These are phyloP conservation scores for Pygocentrus nattereri DNA, from an alignment of 2,797 vertebrate genomes.

Conservation along the genomic window DNA sequence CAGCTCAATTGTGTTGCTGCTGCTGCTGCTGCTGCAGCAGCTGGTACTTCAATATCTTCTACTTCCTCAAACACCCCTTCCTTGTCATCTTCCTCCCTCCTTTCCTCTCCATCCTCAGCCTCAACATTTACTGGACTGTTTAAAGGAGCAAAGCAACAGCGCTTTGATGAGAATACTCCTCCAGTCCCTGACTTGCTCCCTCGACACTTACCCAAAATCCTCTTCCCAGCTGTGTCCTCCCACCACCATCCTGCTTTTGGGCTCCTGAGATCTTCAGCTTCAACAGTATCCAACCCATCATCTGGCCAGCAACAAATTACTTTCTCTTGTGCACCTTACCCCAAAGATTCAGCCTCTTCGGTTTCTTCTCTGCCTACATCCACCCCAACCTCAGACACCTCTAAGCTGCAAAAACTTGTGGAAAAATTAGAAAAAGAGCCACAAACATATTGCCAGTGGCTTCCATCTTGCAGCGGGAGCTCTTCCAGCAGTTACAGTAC, in stretches of 20 bases:
- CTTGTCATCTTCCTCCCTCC: conserved; percentile 61
- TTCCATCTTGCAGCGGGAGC: conserved; percentile 70
- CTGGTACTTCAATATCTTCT: conserved; percentile 71
- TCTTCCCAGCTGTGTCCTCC: conserved; percentile 78
- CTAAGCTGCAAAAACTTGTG: conserved; percentile 89
- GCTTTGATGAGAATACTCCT: conserved; percentile 83
- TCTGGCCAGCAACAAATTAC: conserved; percentile 75
- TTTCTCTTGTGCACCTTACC: conserved; percentile 77
- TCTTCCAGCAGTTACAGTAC: conserved; percentile 59
- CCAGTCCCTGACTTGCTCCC: conserved; percentile 76
- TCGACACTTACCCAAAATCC: conserved; percentile 80
- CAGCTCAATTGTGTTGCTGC: conserved; percentile 81
- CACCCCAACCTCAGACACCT: conserved; percentile 87
- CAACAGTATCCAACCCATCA: conserved; percentile 71
- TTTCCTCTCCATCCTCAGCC: conserved; percentile 76
- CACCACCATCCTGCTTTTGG: conserved; percentile 75
- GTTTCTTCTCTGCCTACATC: conserved; percentile 70
- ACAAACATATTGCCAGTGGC: conserved; percentile 67
- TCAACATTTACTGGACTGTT: conserved; percentile 76
- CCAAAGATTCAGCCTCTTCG: conserved; percentile 69
- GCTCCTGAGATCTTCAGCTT: conserved; percentile 71
- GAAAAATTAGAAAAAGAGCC: conserved; percentile 89
- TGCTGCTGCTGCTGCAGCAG: conserved; percentile 75
- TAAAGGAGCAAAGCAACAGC: conserved; percentile 78
- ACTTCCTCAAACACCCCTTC: conserved; percentile 54